Percentiles rank a stretch among this genome's conserved stretches.
These are phyloP conservation scores for Drosophila seguyi DNA, from an alignment of 1,140 invertebrate genomes.

Conservation along the genomic window DNA sequence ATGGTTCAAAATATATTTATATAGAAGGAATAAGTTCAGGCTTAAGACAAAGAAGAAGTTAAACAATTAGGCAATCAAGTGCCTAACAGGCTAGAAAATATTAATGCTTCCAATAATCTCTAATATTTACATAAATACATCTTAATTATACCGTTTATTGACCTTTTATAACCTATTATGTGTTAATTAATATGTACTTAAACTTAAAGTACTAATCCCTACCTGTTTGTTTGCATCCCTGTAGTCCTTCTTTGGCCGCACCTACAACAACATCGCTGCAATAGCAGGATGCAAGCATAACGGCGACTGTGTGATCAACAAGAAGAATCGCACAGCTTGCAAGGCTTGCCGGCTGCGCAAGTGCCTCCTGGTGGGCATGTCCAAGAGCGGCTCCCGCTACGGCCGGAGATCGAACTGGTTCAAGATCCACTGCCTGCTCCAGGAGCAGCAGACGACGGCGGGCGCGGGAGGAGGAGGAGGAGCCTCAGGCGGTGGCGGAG, in stretches of 20 bases:
- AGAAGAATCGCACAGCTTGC: slow-evolving; percentile 97
- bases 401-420: slow-evolving; percentile 97
- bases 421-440: slow-evolving; percentile 95
- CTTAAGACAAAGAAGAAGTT: not conserved
- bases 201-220: not conserved
- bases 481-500: not conserved
- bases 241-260: slow-evolving; percentile 98
- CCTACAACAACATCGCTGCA: slow-evolving; percentile 96
- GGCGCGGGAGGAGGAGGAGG: slow-evolving; percentile 28
- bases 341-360: slow-evolving; percentile 97
- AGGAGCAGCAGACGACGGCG: slow-evolving; percentile 88
- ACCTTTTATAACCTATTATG: no score
- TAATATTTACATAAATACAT: no score
- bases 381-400: slow-evolving; percentile 96
- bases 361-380: slow-evolving; percentile 97
- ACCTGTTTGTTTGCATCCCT: slow-evolving; percentile 47
- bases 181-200: not conserved
- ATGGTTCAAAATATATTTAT: not conserved
- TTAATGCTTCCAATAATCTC: no score
- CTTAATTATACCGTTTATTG: no score
- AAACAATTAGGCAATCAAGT: not conserved
- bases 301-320: slow-evolving; percentile 97
- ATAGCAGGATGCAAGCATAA: slow-evolving; percentile 97
- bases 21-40: no score
- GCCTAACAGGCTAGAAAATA: no score